These are phyloP conservation scores for Andrena dorsata DNA, from an alignment of 2,888 invertebrate genomes.

Conservation along the genomic window DNA sequence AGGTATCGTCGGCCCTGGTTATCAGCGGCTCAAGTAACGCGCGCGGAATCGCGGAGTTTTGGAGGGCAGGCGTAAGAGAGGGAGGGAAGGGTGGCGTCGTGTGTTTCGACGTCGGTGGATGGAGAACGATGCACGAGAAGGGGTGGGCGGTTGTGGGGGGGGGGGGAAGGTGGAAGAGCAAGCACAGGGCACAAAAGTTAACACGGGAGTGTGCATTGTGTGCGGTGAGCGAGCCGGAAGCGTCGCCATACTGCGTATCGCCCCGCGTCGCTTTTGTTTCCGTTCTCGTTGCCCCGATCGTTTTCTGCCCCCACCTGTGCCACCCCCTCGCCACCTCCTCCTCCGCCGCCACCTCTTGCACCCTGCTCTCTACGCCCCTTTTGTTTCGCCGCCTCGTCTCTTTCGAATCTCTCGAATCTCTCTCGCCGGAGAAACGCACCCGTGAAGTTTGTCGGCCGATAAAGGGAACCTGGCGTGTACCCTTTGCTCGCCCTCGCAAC, in stretches of 20 bases:
- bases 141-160: conserved; percentile 33
- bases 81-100: conserved; percentile 6
- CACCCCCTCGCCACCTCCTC: conserved; percentile 21
- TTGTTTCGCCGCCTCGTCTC: conserved; percentile 70
- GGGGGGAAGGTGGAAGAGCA: conserved; percentile 56
- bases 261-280: conserved; percentile 80
- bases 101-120: conserved; percentile 49
- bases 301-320: conserved; percentile 67
- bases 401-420: conserved; percentile 56
- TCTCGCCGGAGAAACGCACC: conserved; percentile 34
- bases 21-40: conserved; percentile 40
- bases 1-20: conserved; percentile 39
- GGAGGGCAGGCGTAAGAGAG: conserved; percentile 6
- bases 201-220: conserved; percentile 83
- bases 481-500: conserved; percentile 15
- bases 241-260: conserved; percentile 84
- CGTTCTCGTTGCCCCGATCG: conserved; percentile 77
- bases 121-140: conserved; percentile 55
- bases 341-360: conserved; percentile 25
- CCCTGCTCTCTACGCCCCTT: conserved; percentile 56
- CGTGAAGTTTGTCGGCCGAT: conserved; percentile 53
- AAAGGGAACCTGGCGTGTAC: conserved; percentile 43
- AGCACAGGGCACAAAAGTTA: conserved; percentile 77
- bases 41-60: conserved; percentile 46
- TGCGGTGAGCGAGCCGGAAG: conserved; percentile 85